Percentiles rank a stretch among this genome's conserved stretches.
Evolutionary conservation across 2,797 vertebrate species (phyloP).

Genomic region (Petrocephalus sullivani): DNA sequence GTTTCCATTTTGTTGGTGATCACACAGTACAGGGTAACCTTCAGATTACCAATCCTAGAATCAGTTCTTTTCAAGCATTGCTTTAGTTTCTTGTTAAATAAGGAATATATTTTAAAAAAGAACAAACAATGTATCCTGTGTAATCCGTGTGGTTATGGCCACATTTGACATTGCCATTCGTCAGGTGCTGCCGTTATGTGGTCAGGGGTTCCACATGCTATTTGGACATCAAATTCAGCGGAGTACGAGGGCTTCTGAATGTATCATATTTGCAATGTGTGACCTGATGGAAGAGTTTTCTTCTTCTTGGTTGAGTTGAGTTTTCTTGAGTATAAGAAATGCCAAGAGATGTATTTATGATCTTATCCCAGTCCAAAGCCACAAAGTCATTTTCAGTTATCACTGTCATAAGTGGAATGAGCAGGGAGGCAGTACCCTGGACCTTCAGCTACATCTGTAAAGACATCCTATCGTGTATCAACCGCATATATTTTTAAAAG

Average conservation of each 20-base stretch:
- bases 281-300: neutral
- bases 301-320: neutral
- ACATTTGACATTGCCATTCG: neutral
- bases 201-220: neutral
- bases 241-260: neutral
- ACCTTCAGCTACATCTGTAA: neutral
- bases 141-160: neutral
- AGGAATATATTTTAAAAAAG: neutral
- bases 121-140: neutral
- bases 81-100: neutral
- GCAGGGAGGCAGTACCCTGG: neutral
- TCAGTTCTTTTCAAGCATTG: neutral
- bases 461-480: neutral
- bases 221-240: neutral
- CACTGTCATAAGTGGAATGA: neutral
- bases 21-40: neutral
- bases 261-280: neutral
- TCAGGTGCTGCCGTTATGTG: neutral
- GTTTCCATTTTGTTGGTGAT: neutral
- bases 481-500: conserved; percentile 5
- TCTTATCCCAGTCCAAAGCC: conserved; percentile 5
- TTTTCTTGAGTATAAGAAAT: neutral
- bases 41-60: neutral
- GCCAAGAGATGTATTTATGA: neutral
- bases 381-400: neutral